These are phyloP conservation scores for Lycophotia porphyrea DNA, from an alignment of 2,888 invertebrate genomes.

Conservation along the genomic window DNA sequence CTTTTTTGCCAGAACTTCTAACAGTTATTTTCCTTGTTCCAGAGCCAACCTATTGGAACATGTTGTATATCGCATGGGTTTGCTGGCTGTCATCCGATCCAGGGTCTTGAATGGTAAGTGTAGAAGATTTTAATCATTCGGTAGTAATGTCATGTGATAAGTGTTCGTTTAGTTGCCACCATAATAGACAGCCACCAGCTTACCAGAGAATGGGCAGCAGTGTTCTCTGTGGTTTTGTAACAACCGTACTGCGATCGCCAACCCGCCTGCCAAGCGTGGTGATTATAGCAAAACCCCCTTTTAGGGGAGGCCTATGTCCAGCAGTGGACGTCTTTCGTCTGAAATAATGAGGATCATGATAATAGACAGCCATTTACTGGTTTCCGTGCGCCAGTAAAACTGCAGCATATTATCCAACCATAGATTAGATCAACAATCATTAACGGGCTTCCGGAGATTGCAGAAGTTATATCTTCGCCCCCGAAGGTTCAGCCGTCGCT, in stretches of 20 bases:
- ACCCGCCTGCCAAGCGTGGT: too few relatives aligned
- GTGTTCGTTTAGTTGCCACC: too few relatives aligned
- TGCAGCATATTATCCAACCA: not conserved
- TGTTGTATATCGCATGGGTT: conserved; percentile 98
- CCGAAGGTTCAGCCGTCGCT: too few relatives aligned
- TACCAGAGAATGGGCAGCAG: too few relatives aligned
- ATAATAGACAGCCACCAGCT: too few relatives aligned
- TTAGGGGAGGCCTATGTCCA: too few relatives aligned
- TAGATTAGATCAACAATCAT: not conserved
- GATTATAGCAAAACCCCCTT: too few relatives aligned
- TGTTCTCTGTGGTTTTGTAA: too few relatives aligned
- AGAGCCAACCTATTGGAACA: conserved; percentile 96
- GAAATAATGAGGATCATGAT: too few relatives aligned
- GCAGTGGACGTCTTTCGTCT: too few relatives aligned
- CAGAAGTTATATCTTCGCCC: not conserved
- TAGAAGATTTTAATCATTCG: not conserved
- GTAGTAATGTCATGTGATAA: not conserved
- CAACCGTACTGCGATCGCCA: too few relatives aligned
- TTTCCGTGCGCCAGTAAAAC: not conserved
- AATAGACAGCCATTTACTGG: too few relatives aligned
- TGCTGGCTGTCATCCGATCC: conserved; percentile 97
- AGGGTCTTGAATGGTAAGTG: conserved; percentile 93
- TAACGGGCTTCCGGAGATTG: not conserved
- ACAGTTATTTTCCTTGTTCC: conserved; percentile 75
- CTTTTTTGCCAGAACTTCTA: not conserved